These are phyloP conservation scores for Lepisosteus oculatus DNA, from an alignment of 2,113 vertebrate species.

Conservation along the genomic window DNA sequence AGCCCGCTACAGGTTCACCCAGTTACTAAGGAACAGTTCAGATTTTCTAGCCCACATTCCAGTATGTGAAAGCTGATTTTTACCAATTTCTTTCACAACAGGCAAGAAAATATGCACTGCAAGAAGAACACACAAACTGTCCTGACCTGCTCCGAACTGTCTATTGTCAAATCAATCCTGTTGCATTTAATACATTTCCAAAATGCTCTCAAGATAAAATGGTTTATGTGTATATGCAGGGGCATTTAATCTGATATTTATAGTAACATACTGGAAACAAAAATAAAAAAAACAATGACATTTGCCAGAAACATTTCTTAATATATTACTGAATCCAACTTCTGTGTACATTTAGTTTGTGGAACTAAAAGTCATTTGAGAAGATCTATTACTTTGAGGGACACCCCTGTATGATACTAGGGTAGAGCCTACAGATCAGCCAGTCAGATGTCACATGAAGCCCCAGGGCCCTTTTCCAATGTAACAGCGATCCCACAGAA, in stretches of 20 bases:
- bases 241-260: no score
- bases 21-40: no score
- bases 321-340: neutral
- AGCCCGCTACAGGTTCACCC: no score
- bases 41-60: no score
- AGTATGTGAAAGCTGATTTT: no score
- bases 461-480: neutral
- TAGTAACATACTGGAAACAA: no score
- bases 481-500: neutral
- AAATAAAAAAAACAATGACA: no score
- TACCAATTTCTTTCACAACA: no score
- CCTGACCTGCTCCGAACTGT: neutral
- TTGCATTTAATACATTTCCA: neutral
- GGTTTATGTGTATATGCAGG: no score
- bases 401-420: neutral
- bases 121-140: neutral
- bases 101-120: neutral
- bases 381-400: neutral
- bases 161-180: neutral
- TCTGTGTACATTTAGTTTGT: neutral
- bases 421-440: slow-evolving; percentile 1
- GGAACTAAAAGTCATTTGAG: neutral
- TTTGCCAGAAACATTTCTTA: neutral
- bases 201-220: neutral
- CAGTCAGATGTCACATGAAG: neutral